Evolutionary conservation across 2,888 invertebrate species (phyloP).

Genomic region (Zele albiditarsus): DNA sequence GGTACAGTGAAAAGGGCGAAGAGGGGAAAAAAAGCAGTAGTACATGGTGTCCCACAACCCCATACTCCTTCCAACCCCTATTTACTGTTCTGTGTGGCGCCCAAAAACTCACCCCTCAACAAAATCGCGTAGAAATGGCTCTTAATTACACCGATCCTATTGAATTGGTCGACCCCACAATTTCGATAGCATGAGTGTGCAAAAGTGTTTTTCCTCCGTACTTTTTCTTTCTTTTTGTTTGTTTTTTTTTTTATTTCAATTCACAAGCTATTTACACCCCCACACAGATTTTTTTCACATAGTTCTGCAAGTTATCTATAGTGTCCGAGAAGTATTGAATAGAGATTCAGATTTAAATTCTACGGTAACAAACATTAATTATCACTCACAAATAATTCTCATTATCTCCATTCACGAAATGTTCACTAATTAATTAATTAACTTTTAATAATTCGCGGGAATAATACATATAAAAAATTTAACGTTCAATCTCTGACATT

Average conservation of each 20-base stretch:
- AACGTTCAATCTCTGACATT: too few relatives aligned
- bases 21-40: constrained; percentile 26
- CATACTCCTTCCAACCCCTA: constrained; percentile 52
- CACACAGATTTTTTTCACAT: constrained; percentile 5
- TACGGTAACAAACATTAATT: too few relatives aligned
- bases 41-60: constrained; percentile 33
- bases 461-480: too few relatives aligned
- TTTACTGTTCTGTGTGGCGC: constrained; percentile 58
- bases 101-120: constrained; percentile 53
- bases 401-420: too few relatives aligned
- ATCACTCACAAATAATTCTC: too few relatives aligned
- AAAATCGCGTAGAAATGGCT: constrained; percentile 72
- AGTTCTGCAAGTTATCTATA: not conserved
- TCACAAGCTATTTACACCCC: constrained; percentile 10
- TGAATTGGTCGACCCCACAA: constrained; percentile 65
- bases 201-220: constrained; percentile 58
- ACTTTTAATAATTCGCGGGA: too few relatives aligned
- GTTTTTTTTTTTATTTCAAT: constrained; percentile 7
- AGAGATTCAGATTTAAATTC: too few relatives aligned
- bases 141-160: constrained; percentile 73
- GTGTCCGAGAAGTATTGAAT: too few relatives aligned
- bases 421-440: too few relatives aligned
- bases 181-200: constrained; percentile 57
- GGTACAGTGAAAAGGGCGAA: not conserved
- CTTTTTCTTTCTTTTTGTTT: constrained; percentile 28